Evolutionary conservation across 2,113 vertebrate genomes (phyloP), one percentile per base, ranked within the genome.

Genomic region (Brevimyrus niger): DNA sequence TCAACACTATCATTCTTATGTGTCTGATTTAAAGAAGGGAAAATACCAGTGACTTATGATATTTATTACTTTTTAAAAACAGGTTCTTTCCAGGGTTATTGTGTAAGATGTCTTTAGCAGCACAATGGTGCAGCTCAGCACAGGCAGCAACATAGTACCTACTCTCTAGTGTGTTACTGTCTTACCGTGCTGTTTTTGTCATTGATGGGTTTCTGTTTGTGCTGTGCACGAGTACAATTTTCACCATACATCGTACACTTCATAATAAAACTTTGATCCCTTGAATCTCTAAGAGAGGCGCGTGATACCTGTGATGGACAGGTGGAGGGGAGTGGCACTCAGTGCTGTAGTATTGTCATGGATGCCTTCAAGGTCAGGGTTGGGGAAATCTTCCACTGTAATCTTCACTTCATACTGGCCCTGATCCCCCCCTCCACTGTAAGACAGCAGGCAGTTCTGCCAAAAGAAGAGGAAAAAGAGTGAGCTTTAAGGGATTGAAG

Each of bases 301-400:
- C 5, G 21, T 15, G 8, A 92, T 92, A 95, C 95, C 95, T 11
- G 92, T 94, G 47, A 96, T 91, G 1, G 93, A 93, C 50, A 96
- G 92, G 13, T 94, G 93, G 53, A 95, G 83, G 5, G 94, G 93
- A 27, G 94, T 92, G n/a, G 94, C 89, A 86, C 95, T 95, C 19
- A 95, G 90, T 10, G 95, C 91, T 3, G 94, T 91, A 3, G 55
- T 3, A 53, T 38, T 90, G 42, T 92, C 19, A 0, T 46, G 84
- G 4, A 58, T 0, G 2, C 44, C 76, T 35, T 90, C 0, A 1
- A 31, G 21, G 58, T 27, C 31, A n/a, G 27, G 8, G 21, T 90
- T 89, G 73, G 93, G 91, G 31, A 89, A 65, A 90, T 96, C 95
- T 86, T 95, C 95, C 0, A 91, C 95, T 93, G 94, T 94, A 87